Evolutionary conservation across 1,140 invertebrate species (phyloP), one percentile per base, ranked within the genome.

Genomic region (Drosophila sechellia): DNA sequence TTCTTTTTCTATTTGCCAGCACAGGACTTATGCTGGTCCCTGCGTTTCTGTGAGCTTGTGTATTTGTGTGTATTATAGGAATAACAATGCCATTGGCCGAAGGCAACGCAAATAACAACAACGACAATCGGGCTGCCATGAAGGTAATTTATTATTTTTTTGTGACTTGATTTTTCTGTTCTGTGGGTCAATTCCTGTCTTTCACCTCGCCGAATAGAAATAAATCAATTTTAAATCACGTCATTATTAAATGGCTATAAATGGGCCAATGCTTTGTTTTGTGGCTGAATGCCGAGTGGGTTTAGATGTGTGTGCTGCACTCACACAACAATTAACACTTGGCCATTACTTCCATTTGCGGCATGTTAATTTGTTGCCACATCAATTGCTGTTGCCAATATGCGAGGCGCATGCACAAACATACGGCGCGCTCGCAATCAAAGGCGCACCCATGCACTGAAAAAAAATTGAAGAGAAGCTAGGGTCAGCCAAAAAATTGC

Each of bases 281-380:
- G 22, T 54, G 6, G 52, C 22, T 42, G 13, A 13, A 39, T 31
- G 37, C 37, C 13, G 35, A 10, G 25, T 31, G 15, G 27, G 46
- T 46, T 53, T 50, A 42, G 54, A 49, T 58, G 55, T 58, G 54
- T 60, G 56, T 54, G 55, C 22, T 43, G 77, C 77, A 63, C 83
- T 77, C 79, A 87, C 65, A 79, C 79, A 83, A 79, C 84, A 89
- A 89, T 89, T 87, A 89, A 89, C 84, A 89, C 84, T 89, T 89
- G 84, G 79, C 84, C 84, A 89, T 89, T 89, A 84, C 84, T 89
- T 89, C 84, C 84, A 89, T 89, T 89, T 89, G 84, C 37, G 84
- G 84, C 84, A 89, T 89, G 84, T 89, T 89, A 89, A 89, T 89
- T 89, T 89, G 84, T 89, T 84, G 85, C 84, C 84, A 84, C 84